Conservation (phyloP, 2,113 vertebrate species). For the Syngnathus floridae region DNA sequence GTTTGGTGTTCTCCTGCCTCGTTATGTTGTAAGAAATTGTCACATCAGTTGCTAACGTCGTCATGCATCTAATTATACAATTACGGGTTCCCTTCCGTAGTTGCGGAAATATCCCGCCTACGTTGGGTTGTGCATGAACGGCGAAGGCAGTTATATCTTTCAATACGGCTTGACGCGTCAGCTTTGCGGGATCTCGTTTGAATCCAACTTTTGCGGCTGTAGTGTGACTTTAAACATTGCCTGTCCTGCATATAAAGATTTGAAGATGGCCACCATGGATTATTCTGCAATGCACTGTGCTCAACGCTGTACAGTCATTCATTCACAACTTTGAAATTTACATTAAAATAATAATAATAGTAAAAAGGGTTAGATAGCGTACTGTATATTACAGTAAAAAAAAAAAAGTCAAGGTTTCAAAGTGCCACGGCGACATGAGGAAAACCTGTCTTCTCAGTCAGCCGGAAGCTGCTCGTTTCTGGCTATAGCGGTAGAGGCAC, state of each 20-base stretch:
- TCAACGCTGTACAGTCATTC: neutral
- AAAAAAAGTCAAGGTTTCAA: constrained; percentile 41
- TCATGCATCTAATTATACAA: neutral
- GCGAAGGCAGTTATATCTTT: neutral
- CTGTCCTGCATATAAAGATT: neutral
- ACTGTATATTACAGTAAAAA: constrained; percentile 38
- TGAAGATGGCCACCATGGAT: neutral
- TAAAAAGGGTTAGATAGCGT: constrained; percentile 1
- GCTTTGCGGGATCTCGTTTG: neutral
- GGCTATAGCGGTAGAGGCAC: constrained; percentile 59
- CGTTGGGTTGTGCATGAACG: neutral
- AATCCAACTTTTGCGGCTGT: neutral
- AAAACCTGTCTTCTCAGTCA: constrained; percentile 62
- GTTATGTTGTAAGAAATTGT: neutral
- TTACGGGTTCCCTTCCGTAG: neutral
- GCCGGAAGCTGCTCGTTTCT: constrained; percentile 64
- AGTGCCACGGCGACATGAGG: constrained; percentile 62
- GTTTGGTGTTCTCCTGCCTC: neutral
- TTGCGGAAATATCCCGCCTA: neutral
- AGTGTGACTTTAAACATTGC: neutral
- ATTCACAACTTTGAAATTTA: neutral
- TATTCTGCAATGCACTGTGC: neutral
- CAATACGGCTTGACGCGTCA: neutral
- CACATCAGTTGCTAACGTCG: neutral
- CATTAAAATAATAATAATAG: neutral